Conservation (phyloP, 53 echinoderm and acorn worm genomes). For the Astropecten irregularis region DNA sequence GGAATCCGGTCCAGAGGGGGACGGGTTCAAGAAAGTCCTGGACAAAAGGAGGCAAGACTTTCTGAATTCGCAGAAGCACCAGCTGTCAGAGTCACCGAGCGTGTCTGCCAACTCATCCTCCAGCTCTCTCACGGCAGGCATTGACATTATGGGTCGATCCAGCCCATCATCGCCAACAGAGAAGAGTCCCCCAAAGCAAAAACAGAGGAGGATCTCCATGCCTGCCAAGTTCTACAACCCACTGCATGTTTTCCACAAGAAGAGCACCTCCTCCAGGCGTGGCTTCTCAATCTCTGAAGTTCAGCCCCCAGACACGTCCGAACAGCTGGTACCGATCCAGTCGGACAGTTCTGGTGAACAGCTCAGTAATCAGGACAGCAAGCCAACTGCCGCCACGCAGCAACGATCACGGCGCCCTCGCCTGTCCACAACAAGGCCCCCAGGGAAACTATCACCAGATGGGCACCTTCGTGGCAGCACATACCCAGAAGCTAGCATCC, state of each 20-base stretch:
- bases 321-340: slow-evolving; percentile 48
- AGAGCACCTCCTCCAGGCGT: slow-evolving; percentile 1
- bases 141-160: slow-evolving; percentile 33
- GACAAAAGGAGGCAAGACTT: slow-evolving; percentile 32
- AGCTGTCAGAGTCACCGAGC: slow-evolving; percentile 8
- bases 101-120: slow-evolving; percentile 1
- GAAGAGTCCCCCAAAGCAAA: slow-evolving; percentile 22
- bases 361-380: slow-evolving; percentile 5
- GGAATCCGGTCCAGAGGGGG: not conserved
- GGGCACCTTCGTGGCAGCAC: slow-evolving; percentile 22
- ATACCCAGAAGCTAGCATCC: slow-evolving; percentile 37
- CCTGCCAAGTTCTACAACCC: slow-evolving; percentile 57
- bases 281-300: slow-evolving; percentile 72
- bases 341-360: not conserved
- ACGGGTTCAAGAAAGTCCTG: slow-evolving; percentile 3
- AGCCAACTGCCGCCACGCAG: not conserved
- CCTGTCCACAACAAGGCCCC: slow-evolving; percentile 29
- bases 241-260: slow-evolving; percentile 40
- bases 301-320: slow-evolving; percentile 71
- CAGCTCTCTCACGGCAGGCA: slow-evolving; percentile 34
- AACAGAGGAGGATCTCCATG: slow-evolving; percentile 59
- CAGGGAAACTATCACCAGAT: slow-evolving; percentile 12
- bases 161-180: slow-evolving; percentile 48
- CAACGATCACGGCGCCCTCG: slow-evolving; percentile 29
- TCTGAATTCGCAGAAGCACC: slow-evolving; percentile 19